Base-by-base conservation (phyloP, 2,797 vertebrate species). In the Phrynocephalus forsythii region DNA sequence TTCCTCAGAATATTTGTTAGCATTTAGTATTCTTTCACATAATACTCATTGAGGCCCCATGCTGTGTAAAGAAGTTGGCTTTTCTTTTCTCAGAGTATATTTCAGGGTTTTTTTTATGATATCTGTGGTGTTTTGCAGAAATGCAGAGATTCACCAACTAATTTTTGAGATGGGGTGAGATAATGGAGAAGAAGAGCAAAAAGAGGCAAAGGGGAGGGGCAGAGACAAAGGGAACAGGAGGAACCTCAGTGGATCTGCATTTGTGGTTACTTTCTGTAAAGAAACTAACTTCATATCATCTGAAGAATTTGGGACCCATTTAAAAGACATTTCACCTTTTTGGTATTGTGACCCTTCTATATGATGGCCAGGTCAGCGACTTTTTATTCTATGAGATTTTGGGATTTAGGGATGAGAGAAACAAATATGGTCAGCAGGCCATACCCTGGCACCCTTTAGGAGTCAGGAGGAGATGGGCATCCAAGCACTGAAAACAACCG, bases 1-100 rank as follows among this genome's bases (percentile, higher is more conserved):
- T 88, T 93, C 48, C 67, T 88, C 67, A 63, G 67, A 84, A 63
- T 79, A 76, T 71, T 83, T 79, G 30, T 66, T 48, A 79, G 52
- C 11, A 84, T 26, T 79, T 28, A 60, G 50, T 79, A 68, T 71
- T 63, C 50, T 50, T 87, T 82, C 38, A 48, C 30, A 30, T 76
- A 76, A 50, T 63, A 50, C 48, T 66, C 28, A 30, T 11, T 9
- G 28, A 76, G 56, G 11, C n/a, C 26, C 76, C 28, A 52, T 44
- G 33, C n/a, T 28, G 66, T 30, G 38, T 24, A n/a, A 50, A 81
- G 16, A 30, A 81, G 60, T 63, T 82, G 79, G 3, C 38, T 76
- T 87, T 67, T 28, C 28, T 52, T 82, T 52, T 60, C 18, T 72
- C 20, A 33, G 44, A 66, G 26, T 85, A 85, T 50, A 75, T 75